Conservation (phyloP, 2,888 invertebrate genomes). For the Cheilosia impressa region DNA sequence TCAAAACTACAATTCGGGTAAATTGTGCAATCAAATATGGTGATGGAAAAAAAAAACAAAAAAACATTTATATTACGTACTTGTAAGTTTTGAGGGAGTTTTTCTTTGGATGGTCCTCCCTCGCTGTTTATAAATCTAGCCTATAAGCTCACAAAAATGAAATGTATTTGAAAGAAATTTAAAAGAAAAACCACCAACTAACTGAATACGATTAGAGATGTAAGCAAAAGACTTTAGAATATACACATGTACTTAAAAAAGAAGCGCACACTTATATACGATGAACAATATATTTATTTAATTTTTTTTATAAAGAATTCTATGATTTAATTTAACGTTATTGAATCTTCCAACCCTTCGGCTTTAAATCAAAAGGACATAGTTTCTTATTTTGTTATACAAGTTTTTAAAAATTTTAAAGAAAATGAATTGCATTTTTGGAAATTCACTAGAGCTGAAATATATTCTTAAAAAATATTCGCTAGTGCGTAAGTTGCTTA, state of each 20-base stretch:
- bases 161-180: slow-evolving; percentile 12
- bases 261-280: background rate
- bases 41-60: slow-evolving; percentile 82
- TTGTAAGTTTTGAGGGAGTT: slow-evolving; percentile 40
- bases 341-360: slow-evolving; percentile 45
- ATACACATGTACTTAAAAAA: slow-evolving; percentile 11
- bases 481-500: slow-evolving; percentile 18
- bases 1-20: slow-evolving; percentile 86
- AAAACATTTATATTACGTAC: slow-evolving; percentile 15
- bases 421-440: slow-evolving; percentile 26
- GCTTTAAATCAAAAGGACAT: slow-evolving; percentile 68
- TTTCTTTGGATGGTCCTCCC: slow-evolving; percentile 12
- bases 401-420: slow-evolving; percentile 7
- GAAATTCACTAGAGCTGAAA: slow-evolving; percentile 40
- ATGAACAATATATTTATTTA: slow-evolving; percentile 69
- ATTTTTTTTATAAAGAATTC: slow-evolving; percentile 41
- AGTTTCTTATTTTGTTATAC: slow-evolving; percentile 38
- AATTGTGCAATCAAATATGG: slow-evolving; percentile 93
- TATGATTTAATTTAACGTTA: slow-evolving; percentile 29
- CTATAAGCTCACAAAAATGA: slow-evolving; percentile 35
- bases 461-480: slow-evolving; percentile 34
- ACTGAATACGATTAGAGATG: slow-evolving; percentile 69
- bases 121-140: slow-evolving; percentile 56
- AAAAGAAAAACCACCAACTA: slow-evolving; percentile 71
- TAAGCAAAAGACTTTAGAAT: slow-evolving; percentile 62